A percentile compares a stretch with the other conserved stretches of the same genome.
Conservation (phyloP, 2,888 invertebrate genomes). For the Thymelicus sylvestris region DNA sequence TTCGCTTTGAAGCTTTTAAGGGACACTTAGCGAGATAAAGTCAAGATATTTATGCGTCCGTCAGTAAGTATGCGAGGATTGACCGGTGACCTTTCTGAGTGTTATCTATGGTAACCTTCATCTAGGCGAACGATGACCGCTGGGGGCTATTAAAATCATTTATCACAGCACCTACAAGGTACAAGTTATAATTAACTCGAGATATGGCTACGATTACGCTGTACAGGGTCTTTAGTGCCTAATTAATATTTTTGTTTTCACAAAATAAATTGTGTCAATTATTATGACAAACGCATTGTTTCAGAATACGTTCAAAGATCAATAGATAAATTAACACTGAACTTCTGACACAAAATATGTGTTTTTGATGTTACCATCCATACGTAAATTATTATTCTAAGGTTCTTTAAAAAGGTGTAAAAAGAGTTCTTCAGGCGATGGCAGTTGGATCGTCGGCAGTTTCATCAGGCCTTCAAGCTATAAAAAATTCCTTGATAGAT, state of each 20-base stretch:
- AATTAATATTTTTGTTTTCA: neutral
- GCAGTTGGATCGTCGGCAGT: no score
- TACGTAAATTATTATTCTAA: no score
- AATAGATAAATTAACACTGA: no score
- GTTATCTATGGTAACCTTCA: conserved; percentile 28
- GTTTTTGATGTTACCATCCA: no score
- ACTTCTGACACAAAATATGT: no score
- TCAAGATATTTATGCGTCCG: conserved; percentile 26
- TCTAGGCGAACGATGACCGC: conserved; percentile 24
- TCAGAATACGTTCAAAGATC: no score
- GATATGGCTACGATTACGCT: conserved; percentile 22
- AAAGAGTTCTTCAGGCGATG: no score
- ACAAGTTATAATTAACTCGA: conserved; percentile 10
- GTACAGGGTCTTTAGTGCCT: conserved; percentile 9
- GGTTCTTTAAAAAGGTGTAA: no score
- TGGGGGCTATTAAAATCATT: conserved; percentile 28
- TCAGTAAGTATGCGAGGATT: conserved; percentile 24
- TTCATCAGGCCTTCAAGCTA: no score
- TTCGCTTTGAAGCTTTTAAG: conserved; percentile 9
- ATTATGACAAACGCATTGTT: no score
- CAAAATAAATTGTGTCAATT: no score
- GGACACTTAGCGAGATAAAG: conserved; percentile 27
- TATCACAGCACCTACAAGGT: conserved; percentile 14
- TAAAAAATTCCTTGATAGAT: neutral
- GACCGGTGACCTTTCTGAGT: conserved; percentile 32